phyloP scores from a whole-genome alignment of 2,113 vertebrate genomes.

The Trichechus manatus region DNA sequence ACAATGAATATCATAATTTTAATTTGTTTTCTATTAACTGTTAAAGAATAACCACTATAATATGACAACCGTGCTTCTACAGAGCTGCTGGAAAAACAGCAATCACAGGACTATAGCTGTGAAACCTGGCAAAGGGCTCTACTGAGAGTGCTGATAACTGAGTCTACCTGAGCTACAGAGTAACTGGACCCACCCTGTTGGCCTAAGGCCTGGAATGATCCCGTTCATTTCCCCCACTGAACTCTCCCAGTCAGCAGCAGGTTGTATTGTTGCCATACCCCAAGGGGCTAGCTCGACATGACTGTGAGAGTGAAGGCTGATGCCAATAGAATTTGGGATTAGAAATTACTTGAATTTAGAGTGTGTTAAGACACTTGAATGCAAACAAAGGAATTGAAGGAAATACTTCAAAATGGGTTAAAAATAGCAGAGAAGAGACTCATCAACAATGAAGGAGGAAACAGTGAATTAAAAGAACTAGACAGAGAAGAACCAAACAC shows the following conservation, averaged over 20 bases:
- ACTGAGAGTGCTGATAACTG: conserved; percentile 3
- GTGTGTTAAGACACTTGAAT: conserved; percentile 68
- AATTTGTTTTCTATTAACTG: conserved; percentile 60
- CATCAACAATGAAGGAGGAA: conserved; percentile 24
- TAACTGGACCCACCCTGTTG: conserved; percentile 56
- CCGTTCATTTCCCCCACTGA: conserved; percentile 69
- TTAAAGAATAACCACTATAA: background rate
- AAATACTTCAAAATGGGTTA: conserved; percentile 68
- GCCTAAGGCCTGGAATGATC: conserved; percentile 81
- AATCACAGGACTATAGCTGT: background rate
- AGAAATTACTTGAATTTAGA: conserved; percentile 68
- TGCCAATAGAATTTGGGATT: conserved; percentile 66
- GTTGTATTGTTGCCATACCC: conserved; percentile 45
- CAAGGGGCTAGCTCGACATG: background rate
- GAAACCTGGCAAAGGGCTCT: conserved; percentile 72
- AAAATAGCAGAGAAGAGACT: conserved; percentile 63
- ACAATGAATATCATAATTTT: conserved; percentile 28
- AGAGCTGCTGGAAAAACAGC: background rate
- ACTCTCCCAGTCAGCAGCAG: conserved; percentile 78
- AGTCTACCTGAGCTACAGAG: conserved; percentile 57
- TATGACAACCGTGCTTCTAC: background rate
- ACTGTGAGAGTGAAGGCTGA: conserved; percentile 70
- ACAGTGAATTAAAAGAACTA: conserved; percentile 32
- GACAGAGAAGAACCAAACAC: conserved; percentile 66
- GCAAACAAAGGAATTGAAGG: conserved; percentile 77